Evolutionary conservation across 2,888 invertebrate species (phyloP), one percentile per base, ranked within the genome.

Genomic region (Helicoverpa assulta): DNA sequence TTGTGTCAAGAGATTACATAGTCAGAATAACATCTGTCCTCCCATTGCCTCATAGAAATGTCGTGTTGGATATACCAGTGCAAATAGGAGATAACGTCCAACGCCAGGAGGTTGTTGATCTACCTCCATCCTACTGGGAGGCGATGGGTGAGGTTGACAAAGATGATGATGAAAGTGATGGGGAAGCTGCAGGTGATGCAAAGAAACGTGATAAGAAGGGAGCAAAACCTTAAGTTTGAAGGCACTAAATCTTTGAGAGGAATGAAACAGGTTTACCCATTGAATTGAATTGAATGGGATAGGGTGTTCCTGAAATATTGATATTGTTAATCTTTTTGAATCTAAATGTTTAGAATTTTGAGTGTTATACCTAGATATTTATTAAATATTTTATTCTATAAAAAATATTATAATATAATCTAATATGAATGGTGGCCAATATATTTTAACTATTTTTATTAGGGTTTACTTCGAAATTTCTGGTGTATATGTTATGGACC

Each of bases 61-160:
- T 81, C 2, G 59, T 69, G 0, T 65, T 89, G 18, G 70, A 82
- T 14, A 82, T 89, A 18, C 89, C 89, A 5, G 73, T 89, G 0
- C 84, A 88, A 68, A 81, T 89, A 50, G 87, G 87, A 37, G 78
- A 84, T 67, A 54, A 59, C 2, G 52, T 72, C 3, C 61, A 60
- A 40, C 43, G 72, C 19, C 43, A 54, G 0, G 80, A 80, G 6
- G n/a, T 62, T 29, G 55, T 8, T 47, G 83, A 77, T 52, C 75
- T 67, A n/a, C 86, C 88, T 2, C 88, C 86, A 10, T 73, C 83
- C 0, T 88, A 88, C 56, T 88, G 87, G 87, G 88, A 85, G 73
- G 83, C 77, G 2, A 85, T 84, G 85, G 78, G 78, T 1, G 81
- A 81, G 61, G 18, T 55, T 5, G 70, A 51, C 1, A 74, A 68